phyloP scores from a whole-genome alignment of 2,888 invertebrate species.

The Leptinotarsa juncta region DNA sequence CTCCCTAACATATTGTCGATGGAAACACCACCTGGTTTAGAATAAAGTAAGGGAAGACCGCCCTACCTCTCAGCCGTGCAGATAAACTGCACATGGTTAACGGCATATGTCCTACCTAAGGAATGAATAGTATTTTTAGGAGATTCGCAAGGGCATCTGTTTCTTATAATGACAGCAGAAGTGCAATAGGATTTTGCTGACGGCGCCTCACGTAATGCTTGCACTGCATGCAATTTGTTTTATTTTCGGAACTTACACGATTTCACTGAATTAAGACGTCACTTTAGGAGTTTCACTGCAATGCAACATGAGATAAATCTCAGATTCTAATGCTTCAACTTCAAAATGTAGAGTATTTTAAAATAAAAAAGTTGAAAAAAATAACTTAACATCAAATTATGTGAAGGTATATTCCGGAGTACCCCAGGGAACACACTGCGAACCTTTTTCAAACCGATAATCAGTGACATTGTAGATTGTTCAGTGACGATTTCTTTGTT shows the following conservation, averaged over 20 bases:
- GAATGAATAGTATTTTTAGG: constrained; percentile 3
- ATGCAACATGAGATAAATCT: not conserved
- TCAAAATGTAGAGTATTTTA: no score
- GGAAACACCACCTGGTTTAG: constrained; percentile 45
- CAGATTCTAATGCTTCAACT: no score
- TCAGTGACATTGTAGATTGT: no score
- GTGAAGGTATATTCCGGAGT: no score
- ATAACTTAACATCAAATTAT: no score
- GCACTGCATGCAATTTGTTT: not conserved
- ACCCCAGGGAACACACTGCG: no score
- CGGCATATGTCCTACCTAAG: constrained; percentile 23
- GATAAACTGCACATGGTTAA: constrained; percentile 34
- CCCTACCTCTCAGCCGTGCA: constrained; percentile 30
- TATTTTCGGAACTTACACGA: not conserved
- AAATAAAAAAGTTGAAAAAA: no score
- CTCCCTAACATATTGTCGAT: constrained; percentile 56
- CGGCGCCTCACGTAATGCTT: not conserved
- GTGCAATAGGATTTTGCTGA: constrained; percentile 11
- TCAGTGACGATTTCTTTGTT: no score
- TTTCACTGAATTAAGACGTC: not conserved
- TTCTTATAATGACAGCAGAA: constrained; percentile 18
- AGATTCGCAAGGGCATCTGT: constrained; percentile 25
- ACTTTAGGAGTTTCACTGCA: not conserved
- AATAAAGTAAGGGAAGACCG: constrained; percentile 21
- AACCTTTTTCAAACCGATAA: no score